Base-by-base conservation (phyloP, 1,140 invertebrate species). In the Macrosteles quadrilineatus region DNA sequence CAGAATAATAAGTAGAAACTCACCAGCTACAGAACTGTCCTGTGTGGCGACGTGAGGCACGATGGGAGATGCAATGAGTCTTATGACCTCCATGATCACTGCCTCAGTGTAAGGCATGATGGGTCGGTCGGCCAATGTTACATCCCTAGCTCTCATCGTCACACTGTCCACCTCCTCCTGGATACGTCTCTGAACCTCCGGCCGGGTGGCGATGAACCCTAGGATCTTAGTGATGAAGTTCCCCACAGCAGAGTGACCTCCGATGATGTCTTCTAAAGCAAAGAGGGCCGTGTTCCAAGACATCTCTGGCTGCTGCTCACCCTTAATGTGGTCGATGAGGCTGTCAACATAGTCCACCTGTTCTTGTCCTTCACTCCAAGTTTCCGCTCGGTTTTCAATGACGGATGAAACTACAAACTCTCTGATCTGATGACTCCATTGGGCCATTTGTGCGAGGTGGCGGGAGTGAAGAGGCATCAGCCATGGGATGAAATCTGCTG, bases 31-130 rank as follows among this genome's bases (percentile, higher is more conserved):
- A 0, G 85, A 83, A 0, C 89, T 88, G 71, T 93, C 87, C 72
- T 89, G 86, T 23, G 87, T 93, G 0, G 94, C 91, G 0, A 95
- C 91, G 77, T 96, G 94, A 1, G 95, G 95, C 0, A 97, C 94
- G 68, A 97, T 95, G 0, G 94, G 94, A 0, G 94, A 96, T 0
- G 92, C 90, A 0, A 92, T 88, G 68, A 90, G 83, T 63, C 95
- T 81, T 0, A 96, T 81, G 0, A 89, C 86, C 82, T 97, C 95
- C 71, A 90, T 83, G 17, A 96, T 85, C 0, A 90, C 89, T 0
- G 93, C 91, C 82, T 95, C 91, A 0, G 90, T 92, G 79, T 93
- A 96, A 0, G 92, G 91, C 84, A 97, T 85, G 0, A 75, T 76
- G 1, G 83, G 79, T 76, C 88, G 85, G 73, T 96, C 88, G 36